phyloP scores from a whole-genome alignment of 2,113 vertebrate species.

The Mesocricetus auratus region DNA sequence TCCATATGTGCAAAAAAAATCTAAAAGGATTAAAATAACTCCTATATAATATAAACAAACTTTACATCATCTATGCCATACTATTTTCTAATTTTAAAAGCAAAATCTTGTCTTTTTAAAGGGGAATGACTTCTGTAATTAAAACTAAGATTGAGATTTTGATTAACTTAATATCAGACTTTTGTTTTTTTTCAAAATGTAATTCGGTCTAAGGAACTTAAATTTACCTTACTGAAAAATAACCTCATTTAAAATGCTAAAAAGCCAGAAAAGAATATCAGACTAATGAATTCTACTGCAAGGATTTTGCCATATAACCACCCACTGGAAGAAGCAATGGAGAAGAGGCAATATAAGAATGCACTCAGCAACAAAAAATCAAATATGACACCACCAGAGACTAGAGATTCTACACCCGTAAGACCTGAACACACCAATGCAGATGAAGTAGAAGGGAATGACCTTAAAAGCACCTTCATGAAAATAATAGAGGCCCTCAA shows the following conservation, averaged over 20 bases:
- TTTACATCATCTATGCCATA: neutral
- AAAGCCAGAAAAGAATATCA: neutral
- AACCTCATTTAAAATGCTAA: conserved; percentile 31
- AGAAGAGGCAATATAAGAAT: no score
- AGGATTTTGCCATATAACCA: conserved; percentile 9
- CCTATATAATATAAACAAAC: neutral
- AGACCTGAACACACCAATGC: no score
- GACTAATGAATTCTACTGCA: conserved; percentile 4
- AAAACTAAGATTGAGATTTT: neutral
- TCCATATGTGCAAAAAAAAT: neutral
- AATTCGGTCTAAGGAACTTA: neutral
- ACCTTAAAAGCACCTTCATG: no score
- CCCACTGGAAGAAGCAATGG: no score
- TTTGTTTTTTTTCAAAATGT: neutral
- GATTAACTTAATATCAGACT: neutral
- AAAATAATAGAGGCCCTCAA: no score
- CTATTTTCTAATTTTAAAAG: neutral
- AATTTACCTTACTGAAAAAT: neutral
- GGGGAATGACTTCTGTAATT: neutral
- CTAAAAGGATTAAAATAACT: conserved; percentile 16
- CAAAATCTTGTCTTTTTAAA: neutral
- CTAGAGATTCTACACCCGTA: no score
- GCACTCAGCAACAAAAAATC: no score
- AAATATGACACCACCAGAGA: no score
- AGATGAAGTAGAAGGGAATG: no score